Evolutionary conservation across 2,797 vertebrate species (phyloP), one percentile per base, ranked within the genome.

Genomic region (Nyctalus aviator): DNA sequence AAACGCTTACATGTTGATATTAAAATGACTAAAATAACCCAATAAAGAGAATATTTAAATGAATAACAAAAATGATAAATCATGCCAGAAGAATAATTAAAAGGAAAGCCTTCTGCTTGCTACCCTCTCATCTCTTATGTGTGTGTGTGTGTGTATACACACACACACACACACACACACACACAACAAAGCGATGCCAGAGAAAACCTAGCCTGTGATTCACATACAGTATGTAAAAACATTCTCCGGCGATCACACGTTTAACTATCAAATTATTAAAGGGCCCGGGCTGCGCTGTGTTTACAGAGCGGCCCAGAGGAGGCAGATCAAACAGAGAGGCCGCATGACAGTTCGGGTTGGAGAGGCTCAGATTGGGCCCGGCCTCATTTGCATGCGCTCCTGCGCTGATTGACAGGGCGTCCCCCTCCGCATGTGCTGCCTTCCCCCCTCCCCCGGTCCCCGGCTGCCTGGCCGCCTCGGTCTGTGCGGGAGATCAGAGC

Each of bases 401-500:
- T 96, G 91, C 97, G 96, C 93, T 97, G 97, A 97, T 93, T 97
- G 97, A 98, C 97, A 35, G 21, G 66, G 30, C 15, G 30, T 21
- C 32, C 68, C 66, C 20, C 10, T 68, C 5, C 8, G 66, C 66
- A 1, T 35, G 8, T 68, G 32, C 2, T 11, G 32, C 32, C 66
- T 35, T 5, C 37, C 18, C 11, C 68, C 32, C 17, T 5, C 25
- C 15, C n/a, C 32, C 1, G n/a, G 64, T 10, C 20, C 32, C 68
- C 2, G 8, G 68, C 96, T 96, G 95, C 95, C 97, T 97, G 94
- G 97, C 98, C 96, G 0, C 98, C 96, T 84, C 96, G 97, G 96
- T 97, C 97, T 97, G 96, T 97, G 98, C 97, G 96, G 96, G 97
- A 98, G 98, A 98, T 98, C 98, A 98, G 97, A 98, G 98, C 97